These are phyloP conservation scores for Vollenhovia emeryi DNA, from an alignment of 1,140 invertebrate species.

Conservation along the genomic window DNA sequence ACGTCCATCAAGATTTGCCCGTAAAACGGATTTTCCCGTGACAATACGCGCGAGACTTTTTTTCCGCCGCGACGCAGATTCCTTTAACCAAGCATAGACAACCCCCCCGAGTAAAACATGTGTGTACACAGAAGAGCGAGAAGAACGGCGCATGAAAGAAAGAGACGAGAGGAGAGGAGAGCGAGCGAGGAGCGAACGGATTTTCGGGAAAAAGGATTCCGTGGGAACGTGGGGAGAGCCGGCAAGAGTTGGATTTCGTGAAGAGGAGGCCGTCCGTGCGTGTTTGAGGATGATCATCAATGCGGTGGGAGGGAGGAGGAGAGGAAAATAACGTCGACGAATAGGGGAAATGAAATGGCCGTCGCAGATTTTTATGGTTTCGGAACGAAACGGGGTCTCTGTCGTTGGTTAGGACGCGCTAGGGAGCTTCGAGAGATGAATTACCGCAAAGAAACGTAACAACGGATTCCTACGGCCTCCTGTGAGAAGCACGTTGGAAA, in stretches of 20 bases:
- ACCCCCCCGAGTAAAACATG: slow-evolving; percentile 33
- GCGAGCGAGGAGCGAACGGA: slow-evolving; percentile 53
- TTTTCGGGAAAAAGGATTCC: slow-evolving; percentile 81
- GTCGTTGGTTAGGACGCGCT: slow-evolving; percentile 6
- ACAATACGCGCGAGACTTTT: slow-evolving; percentile 69
- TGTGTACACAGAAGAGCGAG: not conserved
- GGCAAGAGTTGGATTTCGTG: slow-evolving; percentile 80
- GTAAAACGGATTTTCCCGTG: slow-evolving; percentile 63
- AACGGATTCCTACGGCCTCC: slow-evolving; percentile 18
- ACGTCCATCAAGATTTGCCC: slow-evolving; percentile 79
- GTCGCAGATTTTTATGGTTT: slow-evolving; percentile 77
- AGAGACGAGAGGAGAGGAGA: slow-evolving; percentile 1
- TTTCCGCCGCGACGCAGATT: slow-evolving; percentile 71
- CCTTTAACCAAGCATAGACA: slow-evolving; percentile 72
- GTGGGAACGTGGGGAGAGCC: slow-evolving; percentile 77
- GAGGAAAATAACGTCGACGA: not conserved
- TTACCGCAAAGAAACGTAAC: slow-evolving; percentile 36
- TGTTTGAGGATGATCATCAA: slow-evolving; percentile 49
- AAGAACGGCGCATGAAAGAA: not conserved
- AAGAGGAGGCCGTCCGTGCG: slow-evolving; percentile 60
- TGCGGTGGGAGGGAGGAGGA: slow-evolving; percentile 12
- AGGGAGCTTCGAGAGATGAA: slow-evolving; percentile 51
- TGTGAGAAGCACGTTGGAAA: slow-evolving; percentile 24
- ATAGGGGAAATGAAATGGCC: slow-evolving; percentile 26
- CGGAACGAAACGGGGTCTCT: slow-evolving; percentile 22